Conservation (phyloP, 2,888 invertebrate species). For the Polydrusus pterygomalis region DNA sequence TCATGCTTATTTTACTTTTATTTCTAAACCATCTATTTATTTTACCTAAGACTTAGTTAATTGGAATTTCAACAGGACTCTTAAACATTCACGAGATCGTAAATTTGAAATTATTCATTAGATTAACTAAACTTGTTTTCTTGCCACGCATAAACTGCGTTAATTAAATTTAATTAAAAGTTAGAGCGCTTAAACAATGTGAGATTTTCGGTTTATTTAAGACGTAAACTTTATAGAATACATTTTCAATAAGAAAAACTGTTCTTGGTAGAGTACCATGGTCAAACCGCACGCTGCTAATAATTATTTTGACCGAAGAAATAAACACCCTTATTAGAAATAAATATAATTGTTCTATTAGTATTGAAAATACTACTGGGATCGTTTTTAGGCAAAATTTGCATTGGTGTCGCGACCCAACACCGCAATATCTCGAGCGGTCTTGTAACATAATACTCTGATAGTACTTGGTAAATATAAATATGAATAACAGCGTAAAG, state of each 20-base stretch:
- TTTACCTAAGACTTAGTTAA: neutral
- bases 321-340: too few relatives aligned
- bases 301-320: too few relatives aligned
- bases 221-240: neutral
- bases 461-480: too few relatives aligned
- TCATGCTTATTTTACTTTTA: neutral
- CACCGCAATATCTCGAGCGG: too few relatives aligned
- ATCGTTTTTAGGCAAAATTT: too few relatives aligned
- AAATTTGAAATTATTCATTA: constrained; percentile 11
- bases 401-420: too few relatives aligned
- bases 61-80: constrained; percentile 3
- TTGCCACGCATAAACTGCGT: constrained; percentile 14
- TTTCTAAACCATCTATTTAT: neutral
- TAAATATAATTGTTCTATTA: too few relatives aligned
- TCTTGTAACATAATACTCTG: too few relatives aligned
- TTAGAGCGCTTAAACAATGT: neutral
- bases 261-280: neutral
- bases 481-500: too few relatives aligned
- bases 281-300: too few relatives aligned
- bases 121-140: constrained; percentile 18
- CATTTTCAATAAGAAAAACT: constrained; percentile 1
- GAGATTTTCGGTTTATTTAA: neutral
- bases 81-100: neutral
- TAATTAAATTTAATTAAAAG: constrained; percentile 28
- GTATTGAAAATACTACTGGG: too few relatives aligned